Conservation (phyloP, 2,113 vertebrate species). For the Myrmecophaga tridactyla region DNA sequence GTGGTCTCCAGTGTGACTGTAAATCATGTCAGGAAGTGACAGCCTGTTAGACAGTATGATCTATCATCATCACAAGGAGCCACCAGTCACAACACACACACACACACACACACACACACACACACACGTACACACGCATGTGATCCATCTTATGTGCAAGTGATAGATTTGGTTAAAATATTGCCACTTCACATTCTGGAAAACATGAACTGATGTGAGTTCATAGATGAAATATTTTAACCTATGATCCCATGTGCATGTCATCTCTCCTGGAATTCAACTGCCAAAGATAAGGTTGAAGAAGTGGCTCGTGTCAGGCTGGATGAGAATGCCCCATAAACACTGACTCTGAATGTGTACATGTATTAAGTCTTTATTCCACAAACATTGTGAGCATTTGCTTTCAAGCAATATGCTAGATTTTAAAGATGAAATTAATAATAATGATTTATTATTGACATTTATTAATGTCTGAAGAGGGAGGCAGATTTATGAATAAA, state of each 20-base stretch:
- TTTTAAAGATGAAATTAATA: conserved; percentile 17
- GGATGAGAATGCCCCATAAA: neutral
- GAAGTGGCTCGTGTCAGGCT: neutral
- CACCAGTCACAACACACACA: conserved; percentile 59
- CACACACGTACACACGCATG: conserved; percentile 57
- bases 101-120: conserved; percentile 10
- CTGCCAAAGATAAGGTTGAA: conserved; percentile 45
- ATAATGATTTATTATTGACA: neutral
- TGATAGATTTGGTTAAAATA: conserved; percentile 71
- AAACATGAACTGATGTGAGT: conserved; percentile 58
- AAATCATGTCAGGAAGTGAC: conserved; percentile 79
- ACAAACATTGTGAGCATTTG: neutral
- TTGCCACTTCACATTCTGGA: conserved; percentile 68
- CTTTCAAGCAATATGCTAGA: neutral
- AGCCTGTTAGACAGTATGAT: conserved; percentile 70
- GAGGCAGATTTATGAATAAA: neutral
- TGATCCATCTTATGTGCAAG: conserved; percentile 63
- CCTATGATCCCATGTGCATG: conserved; percentile 58
- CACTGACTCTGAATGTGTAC: neutral
- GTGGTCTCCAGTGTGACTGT: conserved; percentile 65
- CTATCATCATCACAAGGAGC: conserved; percentile 74
- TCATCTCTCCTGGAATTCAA: conserved; percentile 41
- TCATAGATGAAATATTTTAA: conserved; percentile 72
- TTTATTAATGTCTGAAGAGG: neutral
- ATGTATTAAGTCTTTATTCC: neutral